A percentile compares a stretch with the other conserved stretches of the same genome.
These are phyloP conservation scores for Semicossyphus pulcher DNA, from an alignment of 2,113 vertebrate genomes.

Conservation along the genomic window DNA sequence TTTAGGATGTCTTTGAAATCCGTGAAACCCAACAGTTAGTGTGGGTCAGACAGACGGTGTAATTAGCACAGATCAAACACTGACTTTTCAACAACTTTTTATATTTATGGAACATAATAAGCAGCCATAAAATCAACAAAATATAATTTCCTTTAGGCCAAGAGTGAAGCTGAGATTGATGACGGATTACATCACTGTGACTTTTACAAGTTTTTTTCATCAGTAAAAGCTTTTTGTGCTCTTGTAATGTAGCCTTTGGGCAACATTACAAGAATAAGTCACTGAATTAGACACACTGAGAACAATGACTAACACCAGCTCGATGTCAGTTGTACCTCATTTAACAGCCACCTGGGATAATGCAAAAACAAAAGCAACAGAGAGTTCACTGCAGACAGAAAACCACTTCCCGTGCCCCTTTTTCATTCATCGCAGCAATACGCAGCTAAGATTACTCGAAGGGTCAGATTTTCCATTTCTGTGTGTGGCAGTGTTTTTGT, in stretches of 20 bases:
- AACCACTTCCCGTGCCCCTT: constrained; percentile 19
- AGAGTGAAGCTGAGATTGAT: constrained; percentile 1
- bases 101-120: neutral
- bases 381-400: neutral
- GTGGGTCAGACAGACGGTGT: neutral
- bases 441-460: constrained; percentile 58
- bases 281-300: too few relatives aligned
- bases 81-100: neutral
- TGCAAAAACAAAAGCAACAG: neutral
- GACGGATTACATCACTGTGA: neutral
- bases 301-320: too few relatives aligned
- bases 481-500: constrained; percentile 62
- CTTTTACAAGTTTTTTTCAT: neutral
- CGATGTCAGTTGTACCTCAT: too few relatives aligned
- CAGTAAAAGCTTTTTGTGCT: neutral
- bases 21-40: constrained; percentile 2
- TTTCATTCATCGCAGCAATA: constrained; percentile 37
- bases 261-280: neutral
- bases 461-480: constrained; percentile 70
- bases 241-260: neutral
- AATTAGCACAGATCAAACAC: constrained; percentile 23
- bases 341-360: neutral
- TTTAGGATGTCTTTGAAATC: constrained; percentile 21
- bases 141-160: neutral
- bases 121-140: neutral